Base-by-base conservation (phyloP, 2,888 invertebrate genomes). In the Hyppa rectilinea region DNA sequence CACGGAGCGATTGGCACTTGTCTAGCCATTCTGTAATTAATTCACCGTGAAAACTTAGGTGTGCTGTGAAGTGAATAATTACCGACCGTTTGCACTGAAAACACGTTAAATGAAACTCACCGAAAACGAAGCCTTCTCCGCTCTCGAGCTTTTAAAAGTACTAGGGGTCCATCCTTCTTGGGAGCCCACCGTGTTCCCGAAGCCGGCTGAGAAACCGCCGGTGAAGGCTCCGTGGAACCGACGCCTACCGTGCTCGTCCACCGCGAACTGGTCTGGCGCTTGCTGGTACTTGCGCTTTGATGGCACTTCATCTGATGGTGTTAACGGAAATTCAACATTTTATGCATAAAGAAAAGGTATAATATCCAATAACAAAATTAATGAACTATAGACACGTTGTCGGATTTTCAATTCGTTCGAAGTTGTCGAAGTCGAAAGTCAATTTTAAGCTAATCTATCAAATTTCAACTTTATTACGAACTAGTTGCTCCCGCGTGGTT, bases 211-310 rank as follows among this genome's bases (percentile, higher is more conserved):
- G 91, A 99, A 99, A 4, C 97, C 99, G 0, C 99, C 99, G 0
- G 99, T 99, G 90, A 99, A 99, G 0, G 99, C 99, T 10, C 99
- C 99, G 93, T 99, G 99, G 92, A 99, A 99, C 85, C 99, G 95
- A 12, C 99, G 96, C 70, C 98, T 96, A 0, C 99, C 99, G 89
- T 98, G 97, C 40, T 97, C 97, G 92, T 99, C 99, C 61, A 97
- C 97, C 0, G 98, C 99, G 85, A 97, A 97, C 93, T 99, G 99
- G 87, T 99, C 99, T 0, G 92, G 79, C 47, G 90, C 92, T 91
- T 98, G 97, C 17, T 97, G 96, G 53, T 97, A 97, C 38, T 98
- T 98, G 84, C 98, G 98, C 89, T 98, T 98, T 56, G 97, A 96
- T 0, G 98, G 98, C 40, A 98, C 93, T 82, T 97, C 97, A 94